Conservation (phyloP, 2,888 invertebrate species). For the Leptodirus hochenwartii region DNA sequence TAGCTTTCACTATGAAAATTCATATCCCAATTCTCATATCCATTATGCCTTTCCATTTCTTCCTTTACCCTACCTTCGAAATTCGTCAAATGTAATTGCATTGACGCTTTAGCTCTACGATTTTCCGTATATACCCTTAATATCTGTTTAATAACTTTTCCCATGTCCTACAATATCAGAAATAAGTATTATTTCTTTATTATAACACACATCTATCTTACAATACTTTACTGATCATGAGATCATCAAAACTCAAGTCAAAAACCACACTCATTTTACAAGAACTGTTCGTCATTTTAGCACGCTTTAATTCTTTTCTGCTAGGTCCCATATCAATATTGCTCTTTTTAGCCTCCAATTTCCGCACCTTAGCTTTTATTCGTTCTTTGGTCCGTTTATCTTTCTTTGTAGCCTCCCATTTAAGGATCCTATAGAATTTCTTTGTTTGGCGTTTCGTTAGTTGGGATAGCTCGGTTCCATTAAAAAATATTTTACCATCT, state of each 20-base stretch:
- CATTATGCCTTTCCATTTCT: constrained; percentile 64
- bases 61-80: constrained; percentile 54
- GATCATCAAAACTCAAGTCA: constrained; percentile 78
- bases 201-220: constrained; percentile 3
- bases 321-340: constrained; percentile 60
- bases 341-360: constrained; percentile 46
- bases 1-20: constrained; percentile 50
- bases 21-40: constrained; percentile 86
- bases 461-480: constrained; percentile 25
- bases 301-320: constrained; percentile 59
- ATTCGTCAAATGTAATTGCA: constrained; percentile 69
- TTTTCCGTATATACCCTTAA: constrained; percentile 82
- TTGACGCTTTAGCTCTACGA: constrained; percentile 57
- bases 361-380: constrained; percentile 43
- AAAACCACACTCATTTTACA: constrained; percentile 59
- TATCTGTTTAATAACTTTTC: constrained; percentile 79
- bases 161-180: constrained; percentile 47
- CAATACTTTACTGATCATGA: constrained; percentile 52
- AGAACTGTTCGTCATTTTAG: constrained; percentile 46
- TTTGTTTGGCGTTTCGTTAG: constrained; percentile 25
- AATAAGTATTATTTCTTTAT: constrained; percentile 3
- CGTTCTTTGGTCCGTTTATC: constrained; percentile 56
- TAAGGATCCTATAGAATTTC: constrained; percentile 39
- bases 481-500: constrained; percentile 17
- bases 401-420: constrained; percentile 52